Percentiles rank a stretch among this genome's conserved stretches.
Conservation (phyloP, 2,888 invertebrate species). For the Nycteola revayana region DNA sequence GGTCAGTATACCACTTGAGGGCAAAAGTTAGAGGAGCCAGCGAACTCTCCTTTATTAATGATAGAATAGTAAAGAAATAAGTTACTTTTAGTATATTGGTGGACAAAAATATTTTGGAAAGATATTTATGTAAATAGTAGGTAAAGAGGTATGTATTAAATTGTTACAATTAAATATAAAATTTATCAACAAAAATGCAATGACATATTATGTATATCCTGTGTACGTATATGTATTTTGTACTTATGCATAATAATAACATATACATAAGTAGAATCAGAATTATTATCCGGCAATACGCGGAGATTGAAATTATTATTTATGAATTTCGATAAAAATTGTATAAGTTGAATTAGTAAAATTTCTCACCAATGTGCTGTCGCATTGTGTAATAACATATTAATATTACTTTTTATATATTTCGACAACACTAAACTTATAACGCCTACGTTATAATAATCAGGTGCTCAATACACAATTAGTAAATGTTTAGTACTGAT, state of each 20-base stretch:
- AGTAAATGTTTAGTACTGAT: slow-evolving; percentile 20
- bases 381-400: slow-evolving; percentile 13
- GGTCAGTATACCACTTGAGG: slow-evolving; percentile 21
- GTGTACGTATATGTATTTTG: slow-evolving; percentile 31
- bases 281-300: slow-evolving; percentile 30
- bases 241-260: slow-evolving; percentile 27
- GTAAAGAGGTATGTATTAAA: slow-evolving; percentile 57
- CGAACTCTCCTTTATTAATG: slow-evolving; percentile 27
- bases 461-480: slow-evolving; percentile 34
- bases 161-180: slow-evolving; percentile 60
- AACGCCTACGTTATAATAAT: slow-evolving; percentile 18
- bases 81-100: slow-evolving; percentile 43
- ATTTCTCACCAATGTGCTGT: slow-evolving; percentile 17
- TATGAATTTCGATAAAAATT: slow-evolving; percentile 16
- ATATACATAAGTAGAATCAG: slow-evolving; percentile 23
- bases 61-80: slow-evolving; percentile 24
- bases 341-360: slow-evolving; percentile 4
- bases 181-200: slow-evolving; percentile 54
- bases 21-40: slow-evolving; percentile 28
- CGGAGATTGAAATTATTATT: slow-evolving; percentile 19
- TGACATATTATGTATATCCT: slow-evolving; percentile 24
- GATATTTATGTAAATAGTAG: slow-evolving; percentile 68
- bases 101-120: slow-evolving; percentile 65
- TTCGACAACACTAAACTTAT: slow-evolving; percentile 16
- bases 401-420: slow-evolving; percentile 13